Conservation (phyloP, 1,140 invertebrate species). For the Coelopa frigida region DNA sequence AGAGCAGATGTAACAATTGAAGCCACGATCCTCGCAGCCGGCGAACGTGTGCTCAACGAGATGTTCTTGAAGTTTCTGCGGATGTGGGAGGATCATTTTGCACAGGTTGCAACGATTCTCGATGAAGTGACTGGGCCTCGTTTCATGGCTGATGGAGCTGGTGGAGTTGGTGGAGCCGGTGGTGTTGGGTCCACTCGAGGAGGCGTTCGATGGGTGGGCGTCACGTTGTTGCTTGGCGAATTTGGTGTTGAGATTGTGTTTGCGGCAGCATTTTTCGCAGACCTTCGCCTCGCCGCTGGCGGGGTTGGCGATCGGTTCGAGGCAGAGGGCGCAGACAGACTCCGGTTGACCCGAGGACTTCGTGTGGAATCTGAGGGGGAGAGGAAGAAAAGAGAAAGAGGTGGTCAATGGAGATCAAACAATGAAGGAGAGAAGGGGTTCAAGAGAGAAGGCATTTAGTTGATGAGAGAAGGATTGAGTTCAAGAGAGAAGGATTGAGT, state of each 20-base stretch:
- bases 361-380: conserved; percentile 36
- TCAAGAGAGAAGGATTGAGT: too few relatives aligned
- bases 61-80: conserved; percentile 73
- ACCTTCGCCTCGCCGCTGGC: conserved; percentile 24
- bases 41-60: conserved; percentile 89
- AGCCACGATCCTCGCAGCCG: conserved; percentile 66
- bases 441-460: too few relatives aligned
- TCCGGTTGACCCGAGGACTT: conserved; percentile 31
- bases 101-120: conserved; percentile 42
- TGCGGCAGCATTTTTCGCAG: conserved; percentile 41
- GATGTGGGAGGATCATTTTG: conserved; percentile 36
- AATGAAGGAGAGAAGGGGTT: too few relatives aligned
- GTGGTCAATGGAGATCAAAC: neutral
- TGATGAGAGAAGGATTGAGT: too few relatives aligned
- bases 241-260: conserved; percentile 36
- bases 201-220: conserved; percentile 12
- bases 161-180: neutral
- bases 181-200: neutral
- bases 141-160: too few relatives aligned
- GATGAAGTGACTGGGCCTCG: conserved; percentile 9
- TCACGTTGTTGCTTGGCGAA: conserved; percentile 11
- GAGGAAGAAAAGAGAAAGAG: neutral
- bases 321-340: conserved; percentile 36
- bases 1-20: conserved; percentile 83
- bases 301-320: conserved; percentile 24